These are phyloP conservation scores for Platyscapa corneri DNA, from an alignment of 1,140 invertebrate species.

Conservation along the genomic window DNA sequence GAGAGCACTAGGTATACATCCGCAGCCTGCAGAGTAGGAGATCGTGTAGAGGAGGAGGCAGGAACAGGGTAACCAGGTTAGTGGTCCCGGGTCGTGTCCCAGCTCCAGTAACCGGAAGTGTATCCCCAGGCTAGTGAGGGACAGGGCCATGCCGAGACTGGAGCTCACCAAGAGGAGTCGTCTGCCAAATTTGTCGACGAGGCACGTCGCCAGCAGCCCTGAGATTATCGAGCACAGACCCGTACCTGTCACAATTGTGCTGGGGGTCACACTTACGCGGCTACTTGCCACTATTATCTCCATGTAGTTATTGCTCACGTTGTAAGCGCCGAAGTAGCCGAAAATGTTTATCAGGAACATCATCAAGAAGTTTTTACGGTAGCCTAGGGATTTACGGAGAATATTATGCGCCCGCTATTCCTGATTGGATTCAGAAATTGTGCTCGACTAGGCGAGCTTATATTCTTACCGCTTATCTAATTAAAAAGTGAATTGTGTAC, in stretches of 20 bases:
- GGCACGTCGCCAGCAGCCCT: conserved; percentile 59
- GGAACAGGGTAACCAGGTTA: conserved; percentile 69
- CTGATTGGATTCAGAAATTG: background rate
- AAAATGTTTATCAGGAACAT: conserved; percentile 65
- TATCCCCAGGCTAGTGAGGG: conserved; percentile 69
- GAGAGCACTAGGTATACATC: conserved; percentile 68
- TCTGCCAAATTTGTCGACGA: conserved; percentile 69
- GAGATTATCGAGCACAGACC: conserved; percentile 63
- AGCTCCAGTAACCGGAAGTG: conserved; percentile 69
- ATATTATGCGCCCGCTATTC: background rate
- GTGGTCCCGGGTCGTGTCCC: conserved; percentile 54
- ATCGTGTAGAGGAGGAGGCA: conserved; percentile 63
- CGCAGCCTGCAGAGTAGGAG: conserved; percentile 63
- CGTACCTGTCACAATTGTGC: conserved; percentile 63
- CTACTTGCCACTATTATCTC: conserved; percentile 68
- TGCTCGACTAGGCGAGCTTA: too few relatives aligned
- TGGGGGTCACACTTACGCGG: conserved; percentile 60
- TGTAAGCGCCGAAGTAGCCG: conserved; percentile 63
- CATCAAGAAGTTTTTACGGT: conserved; percentile 58
- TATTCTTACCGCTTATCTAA: background rate
- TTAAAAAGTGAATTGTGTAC: background rate
- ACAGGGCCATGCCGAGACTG: conserved; percentile 58
- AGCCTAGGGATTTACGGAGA: conserved; percentile 50
- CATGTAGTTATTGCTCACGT: conserved; percentile 64
- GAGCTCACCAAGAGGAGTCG: conserved; percentile 64